These are phyloP conservation scores for Oriolus oriolus DNA, from an alignment of 2,113 vertebrate species.

Conservation along the genomic window DNA sequence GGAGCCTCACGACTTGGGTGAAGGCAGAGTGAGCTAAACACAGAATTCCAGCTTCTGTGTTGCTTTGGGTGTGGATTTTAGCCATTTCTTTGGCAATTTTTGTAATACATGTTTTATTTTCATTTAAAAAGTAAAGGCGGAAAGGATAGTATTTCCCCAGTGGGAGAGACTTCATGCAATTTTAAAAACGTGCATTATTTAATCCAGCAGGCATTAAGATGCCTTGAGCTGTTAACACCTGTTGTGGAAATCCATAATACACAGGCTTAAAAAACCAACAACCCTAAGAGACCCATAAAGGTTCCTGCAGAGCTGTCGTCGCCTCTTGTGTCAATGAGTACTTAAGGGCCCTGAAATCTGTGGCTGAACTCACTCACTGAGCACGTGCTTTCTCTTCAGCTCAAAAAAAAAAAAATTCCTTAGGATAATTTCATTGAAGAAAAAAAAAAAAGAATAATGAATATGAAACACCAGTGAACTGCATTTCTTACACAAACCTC, in stretches of 20 bases:
- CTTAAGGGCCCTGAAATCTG: constrained; percentile 45
- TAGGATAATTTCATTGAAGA: too few species aligned
- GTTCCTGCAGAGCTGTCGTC: not conserved
- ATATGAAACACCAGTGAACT: not conserved
- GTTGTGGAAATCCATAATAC: constrained; percentile 53
- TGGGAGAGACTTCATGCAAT: constrained; percentile 48
- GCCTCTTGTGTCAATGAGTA: constrained; percentile 12
- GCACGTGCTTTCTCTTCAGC: not conserved
- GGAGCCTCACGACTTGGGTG: not conserved
- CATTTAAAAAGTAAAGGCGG: not conserved
- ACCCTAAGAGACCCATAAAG: constrained; percentile 30
- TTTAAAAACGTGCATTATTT: constrained; percentile 64
- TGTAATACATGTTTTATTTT: not conserved
- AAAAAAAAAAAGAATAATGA: not conserved
- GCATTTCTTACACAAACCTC: constrained; percentile 26
- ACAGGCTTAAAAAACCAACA: constrained; percentile 37
- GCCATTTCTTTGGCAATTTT: not conserved
- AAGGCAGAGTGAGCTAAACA: not conserved
- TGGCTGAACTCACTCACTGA: constrained; percentile 9
- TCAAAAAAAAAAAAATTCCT: not conserved
- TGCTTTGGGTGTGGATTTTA: not conserved
- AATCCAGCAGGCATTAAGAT: constrained; percentile 54
- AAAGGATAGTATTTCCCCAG: constrained; percentile 16
- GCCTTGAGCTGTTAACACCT: constrained; percentile 56
- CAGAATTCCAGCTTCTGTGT: not conserved